Evolutionary conservation across 2,797 vertebrate species (phyloP).

Genomic region (Amblyopsis hoosieri): DNA sequence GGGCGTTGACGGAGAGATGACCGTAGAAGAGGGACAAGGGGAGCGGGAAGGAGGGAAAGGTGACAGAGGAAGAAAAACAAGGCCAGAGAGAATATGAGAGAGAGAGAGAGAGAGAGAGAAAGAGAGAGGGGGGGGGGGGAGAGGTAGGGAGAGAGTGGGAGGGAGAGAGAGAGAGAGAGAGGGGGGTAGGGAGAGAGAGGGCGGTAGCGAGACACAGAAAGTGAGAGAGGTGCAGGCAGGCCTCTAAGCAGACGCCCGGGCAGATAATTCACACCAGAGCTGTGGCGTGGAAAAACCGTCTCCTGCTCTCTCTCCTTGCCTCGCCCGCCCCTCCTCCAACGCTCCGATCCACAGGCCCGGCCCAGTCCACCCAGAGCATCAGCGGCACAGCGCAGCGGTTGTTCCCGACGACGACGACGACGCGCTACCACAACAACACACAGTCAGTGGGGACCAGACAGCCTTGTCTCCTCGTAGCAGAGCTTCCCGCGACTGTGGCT

Average conservation of each 20-base stretch:
- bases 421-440: conserved; percentile 49
- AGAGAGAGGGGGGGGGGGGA: neutral
- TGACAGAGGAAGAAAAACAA: conserved; percentile 16
- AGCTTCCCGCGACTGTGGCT: conserved; percentile 46
- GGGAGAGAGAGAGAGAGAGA: conserved; percentile 28
- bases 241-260: conserved; percentile 61
- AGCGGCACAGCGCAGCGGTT: conserved; percentile 38
- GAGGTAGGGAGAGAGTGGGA: conserved; percentile 17
- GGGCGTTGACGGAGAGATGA: conserved; percentile 30
- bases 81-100: conserved; percentile 14
- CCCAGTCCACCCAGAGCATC: conserved; percentile 74
- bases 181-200: conserved; percentile 8
- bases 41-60: conserved; percentile 9
- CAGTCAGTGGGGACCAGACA: conserved; percentile 27
- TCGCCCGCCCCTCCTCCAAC: conserved; percentile 77
- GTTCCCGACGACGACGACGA: conserved; percentile 1
- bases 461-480: conserved; percentile 40
- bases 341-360: conserved; percentile 71
- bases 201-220: conserved; percentile 37
- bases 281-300: conserved; percentile 72
- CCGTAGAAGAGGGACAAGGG: conserved; percentile 26
- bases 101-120: conserved; percentile 4
- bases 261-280: conserved; percentile 64
- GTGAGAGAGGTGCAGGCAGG: conserved; percentile 53
- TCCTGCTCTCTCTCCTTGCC: conserved; percentile 60